phyloP scores from a whole-genome alignment of 2,113 vertebrate species.

The Lasiurus borealis region DNA sequence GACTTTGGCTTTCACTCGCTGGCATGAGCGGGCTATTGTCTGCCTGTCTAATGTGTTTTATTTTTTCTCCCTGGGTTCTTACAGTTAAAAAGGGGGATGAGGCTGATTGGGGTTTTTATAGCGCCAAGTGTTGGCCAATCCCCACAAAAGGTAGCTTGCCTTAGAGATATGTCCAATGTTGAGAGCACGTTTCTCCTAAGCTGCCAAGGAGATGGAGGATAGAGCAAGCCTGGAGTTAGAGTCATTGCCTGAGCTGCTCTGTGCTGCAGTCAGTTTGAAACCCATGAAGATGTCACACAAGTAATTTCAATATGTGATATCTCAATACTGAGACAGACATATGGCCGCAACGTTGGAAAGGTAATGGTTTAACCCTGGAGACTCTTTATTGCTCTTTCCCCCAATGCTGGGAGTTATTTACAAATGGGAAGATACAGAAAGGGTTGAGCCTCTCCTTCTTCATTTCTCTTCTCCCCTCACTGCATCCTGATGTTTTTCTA shows the following conservation, averaged over 20 bases:
- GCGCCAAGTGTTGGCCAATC: background rate
- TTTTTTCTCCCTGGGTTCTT: background rate
- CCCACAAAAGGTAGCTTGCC: background rate
- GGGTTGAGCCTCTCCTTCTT: background rate
- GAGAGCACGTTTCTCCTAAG: background rate
- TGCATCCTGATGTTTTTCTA: background rate
- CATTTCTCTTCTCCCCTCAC: background rate
- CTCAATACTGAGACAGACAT: constrained; percentile 42
- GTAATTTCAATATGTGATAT: constrained; percentile 13
- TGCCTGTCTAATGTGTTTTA: constrained; percentile 48
- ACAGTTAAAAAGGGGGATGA: constrained; percentile 24
- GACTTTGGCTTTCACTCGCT: constrained; percentile 4
- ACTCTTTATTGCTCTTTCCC: background rate
- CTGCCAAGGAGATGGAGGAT: background rate
- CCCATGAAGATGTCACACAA: constrained; percentile 33
- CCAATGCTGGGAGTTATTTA: background rate
- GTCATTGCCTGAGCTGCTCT: background rate
- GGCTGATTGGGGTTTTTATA: background rate
- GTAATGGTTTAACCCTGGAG: background rate
- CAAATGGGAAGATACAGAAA: background rate
- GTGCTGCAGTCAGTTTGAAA: background rate
- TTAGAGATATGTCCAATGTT: background rate
- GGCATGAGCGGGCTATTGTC: constrained; percentile 19
- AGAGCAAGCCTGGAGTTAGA: background rate
- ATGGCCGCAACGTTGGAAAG: constrained; percentile 12